Evolutionary conservation across 2,888 invertebrate genomes (phyloP).

Genomic region (Chrysodeixis includens): DNA sequence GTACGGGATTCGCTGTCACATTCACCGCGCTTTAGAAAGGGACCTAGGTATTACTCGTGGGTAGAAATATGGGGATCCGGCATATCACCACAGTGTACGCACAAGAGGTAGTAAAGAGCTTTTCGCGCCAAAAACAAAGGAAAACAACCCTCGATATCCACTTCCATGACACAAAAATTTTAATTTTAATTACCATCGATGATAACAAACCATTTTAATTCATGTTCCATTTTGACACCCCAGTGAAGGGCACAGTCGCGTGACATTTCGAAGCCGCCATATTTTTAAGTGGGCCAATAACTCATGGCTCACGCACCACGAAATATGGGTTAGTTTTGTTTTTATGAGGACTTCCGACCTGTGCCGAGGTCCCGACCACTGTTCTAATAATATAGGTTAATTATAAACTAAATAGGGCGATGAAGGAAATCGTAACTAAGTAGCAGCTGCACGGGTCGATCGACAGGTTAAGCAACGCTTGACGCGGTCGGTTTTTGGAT

Average conservation of each 20-base stretch:
- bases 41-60: too few relatives aligned
- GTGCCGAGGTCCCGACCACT: conserved; percentile 40
- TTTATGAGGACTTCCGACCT: conserved; percentile 44
- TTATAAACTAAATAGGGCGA: neutral
- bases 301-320: conserved; percentile 48
- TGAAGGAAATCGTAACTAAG: too few relatives aligned
- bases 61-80: too few relatives aligned
- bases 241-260: conserved; percentile 36
- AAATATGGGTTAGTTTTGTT: conserved; percentile 54
- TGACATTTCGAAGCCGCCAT: conserved; percentile 42
- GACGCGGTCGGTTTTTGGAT: too few relatives aligned
- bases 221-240: conserved; percentile 17
- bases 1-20: too few relatives aligned
- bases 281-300: conserved; percentile 31
- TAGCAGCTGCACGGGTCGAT: too few relatives aligned
- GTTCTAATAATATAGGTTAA: conserved; percentile 22
- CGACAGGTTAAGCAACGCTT: too few relatives aligned
- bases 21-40: too few relatives aligned
- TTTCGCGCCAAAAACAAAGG: too few relatives aligned
- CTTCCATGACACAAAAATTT: neutral
- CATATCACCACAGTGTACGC: too few relatives aligned
- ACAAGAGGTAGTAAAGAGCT: too few relatives aligned
- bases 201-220: conserved; percentile 5
- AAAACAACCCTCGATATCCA: too few relatives aligned
- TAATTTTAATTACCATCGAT: neutral